Percentiles rank a stretch among this genome's conserved stretches.
Conservation (phyloP, 2,888 invertebrate species). For the Helleia helle region DNA sequence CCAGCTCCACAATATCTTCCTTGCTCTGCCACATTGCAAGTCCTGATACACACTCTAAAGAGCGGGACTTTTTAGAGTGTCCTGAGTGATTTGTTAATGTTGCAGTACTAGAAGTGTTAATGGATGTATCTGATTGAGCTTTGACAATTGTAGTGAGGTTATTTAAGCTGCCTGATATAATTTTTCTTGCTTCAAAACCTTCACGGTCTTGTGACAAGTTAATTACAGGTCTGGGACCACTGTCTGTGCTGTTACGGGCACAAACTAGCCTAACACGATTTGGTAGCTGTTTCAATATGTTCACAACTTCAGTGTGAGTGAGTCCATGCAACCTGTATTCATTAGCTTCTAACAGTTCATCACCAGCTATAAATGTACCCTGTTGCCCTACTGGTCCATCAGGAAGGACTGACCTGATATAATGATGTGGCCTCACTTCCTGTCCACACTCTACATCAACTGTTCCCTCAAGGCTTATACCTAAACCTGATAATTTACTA, state of each 20-base stretch:
- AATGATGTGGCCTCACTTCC: constrained; percentile 98
- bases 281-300: constrained; percentile 94
- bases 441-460: constrained; percentile 98
- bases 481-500: constrained; percentile 93
- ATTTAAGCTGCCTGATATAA: constrained; percentile 89
- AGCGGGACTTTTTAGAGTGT: constrained; percentile 86
- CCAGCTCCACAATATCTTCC: constrained; percentile 91
- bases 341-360: constrained; percentile 97
- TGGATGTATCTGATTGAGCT: constrained; percentile 95
- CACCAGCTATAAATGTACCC: constrained; percentile 92
- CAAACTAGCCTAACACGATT: constrained; percentile 93
- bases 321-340: constrained; percentile 92
- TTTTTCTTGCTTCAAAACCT: constrained; percentile 86
- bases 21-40: constrained; percentile 98
- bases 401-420: constrained; percentile 95
- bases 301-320: constrained; percentile 97
- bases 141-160: constrained; percentile 88
- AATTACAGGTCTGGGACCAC: constrained; percentile 80
- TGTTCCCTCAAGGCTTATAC: constrained; percentile 98
- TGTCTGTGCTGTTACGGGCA: constrained; percentile 81
- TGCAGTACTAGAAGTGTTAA: constrained; percentile 90
- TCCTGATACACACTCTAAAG: constrained; percentile 94
- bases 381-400: constrained; percentile 97
- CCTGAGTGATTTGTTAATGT: constrained; percentile 80
- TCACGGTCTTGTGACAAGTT: constrained; percentile 85